Evolutionary conservation across 2,797 vertebrate species (phyloP).

Genomic region (Notoglanidium macrostoma): DNA sequence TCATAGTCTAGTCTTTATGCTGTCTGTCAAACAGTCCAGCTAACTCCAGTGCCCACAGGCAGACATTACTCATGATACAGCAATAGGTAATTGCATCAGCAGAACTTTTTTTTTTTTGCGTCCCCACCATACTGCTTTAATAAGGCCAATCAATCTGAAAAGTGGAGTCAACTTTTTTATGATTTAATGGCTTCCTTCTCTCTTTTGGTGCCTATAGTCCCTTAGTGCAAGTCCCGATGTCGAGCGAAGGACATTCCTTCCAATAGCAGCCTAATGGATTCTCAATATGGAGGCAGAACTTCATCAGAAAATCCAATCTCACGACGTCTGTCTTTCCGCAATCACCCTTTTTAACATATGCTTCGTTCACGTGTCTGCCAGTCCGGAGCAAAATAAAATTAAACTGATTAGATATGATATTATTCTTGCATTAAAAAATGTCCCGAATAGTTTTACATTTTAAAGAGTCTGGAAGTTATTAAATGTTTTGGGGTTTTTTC

Average conservation of each 20-base stretch:
- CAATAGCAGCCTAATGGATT: conserved; percentile 61
- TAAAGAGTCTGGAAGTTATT: conserved; percentile 14
- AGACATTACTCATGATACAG: conserved; percentile 49
- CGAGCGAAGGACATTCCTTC: conserved; percentile 55
- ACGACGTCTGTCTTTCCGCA: conserved; percentile 15
- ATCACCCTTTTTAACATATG: conserved; percentile 12
- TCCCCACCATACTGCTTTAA: conserved; percentile 71
- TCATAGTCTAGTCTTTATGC: conserved; percentile 57
- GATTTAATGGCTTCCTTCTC: conserved; percentile 76
- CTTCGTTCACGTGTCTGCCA: conserved; percentile 43
- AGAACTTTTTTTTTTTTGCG: conserved; percentile 41
- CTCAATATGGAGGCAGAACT: conserved; percentile 59
- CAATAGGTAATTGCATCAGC: conserved; percentile 65
- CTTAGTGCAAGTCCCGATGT: conserved; percentile 66
- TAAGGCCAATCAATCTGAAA: conserved; percentile 72
- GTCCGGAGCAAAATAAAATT: conserved; percentile 15
- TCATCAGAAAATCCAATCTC: conserved; percentile 50
- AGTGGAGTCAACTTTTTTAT: conserved; percentile 75
- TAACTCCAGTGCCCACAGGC: conserved; percentile 49
- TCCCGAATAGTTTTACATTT: background rate
- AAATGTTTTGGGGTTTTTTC: background rate
- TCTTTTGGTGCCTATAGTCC: conserved; percentile 66
- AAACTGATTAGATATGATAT: conserved; percentile 27
- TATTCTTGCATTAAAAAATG: background rate
- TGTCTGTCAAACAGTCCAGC: conserved; percentile 58